Evolutionary conservation across 2,888 invertebrate species (phyloP).

Genomic region (Rhamnusium bicolor): DNA sequence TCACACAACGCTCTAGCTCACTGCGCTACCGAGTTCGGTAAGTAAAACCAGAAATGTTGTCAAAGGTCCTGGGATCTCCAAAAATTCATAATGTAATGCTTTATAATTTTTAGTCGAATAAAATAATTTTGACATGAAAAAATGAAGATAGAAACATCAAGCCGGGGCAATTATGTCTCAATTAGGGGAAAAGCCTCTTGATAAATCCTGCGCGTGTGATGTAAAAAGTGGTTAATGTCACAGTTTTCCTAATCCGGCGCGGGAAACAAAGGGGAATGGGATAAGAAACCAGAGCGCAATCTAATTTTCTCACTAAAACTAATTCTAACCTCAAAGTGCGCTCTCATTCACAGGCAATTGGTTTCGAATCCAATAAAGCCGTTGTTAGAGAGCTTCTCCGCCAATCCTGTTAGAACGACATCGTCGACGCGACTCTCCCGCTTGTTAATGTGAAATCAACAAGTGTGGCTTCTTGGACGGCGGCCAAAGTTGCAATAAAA

Average conservation of each 20-base stretch:
- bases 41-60: too few relatives aligned
- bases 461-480: conserved; percentile 5
- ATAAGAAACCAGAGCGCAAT: conserved; percentile 37
- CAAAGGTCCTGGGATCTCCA: too few relatives aligned
- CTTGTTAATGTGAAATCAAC: conserved; percentile 18
- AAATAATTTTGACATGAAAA: too few relatives aligned
- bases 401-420: conserved; percentile 11
- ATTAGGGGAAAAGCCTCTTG: conserved; percentile 13
- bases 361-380: conserved; percentile 64
- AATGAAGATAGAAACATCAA: not conserved
- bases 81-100: too few relatives aligned
- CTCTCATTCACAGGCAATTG: conserved; percentile 65
- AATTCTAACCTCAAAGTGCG: conserved; percentile 62
- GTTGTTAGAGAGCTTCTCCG: conserved; percentile 28
- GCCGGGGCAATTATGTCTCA: conserved; percentile 1
- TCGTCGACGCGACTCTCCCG: conserved; percentile 5
- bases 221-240: conserved; percentile 30
- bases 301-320: conserved; percentile 56
- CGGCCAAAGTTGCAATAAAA: not conserved
- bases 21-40: too few relatives aligned
- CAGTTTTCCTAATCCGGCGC: conserved; percentile 7
- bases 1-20: too few relatives aligned
- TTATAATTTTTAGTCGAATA: too few relatives aligned
- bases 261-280: conserved; percentile 22
- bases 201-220: conserved; percentile 3